Evolutionary conservation across 2,888 invertebrate genomes (phyloP).

Genomic region (Sinopyrophorus schimmeli): DNA sequence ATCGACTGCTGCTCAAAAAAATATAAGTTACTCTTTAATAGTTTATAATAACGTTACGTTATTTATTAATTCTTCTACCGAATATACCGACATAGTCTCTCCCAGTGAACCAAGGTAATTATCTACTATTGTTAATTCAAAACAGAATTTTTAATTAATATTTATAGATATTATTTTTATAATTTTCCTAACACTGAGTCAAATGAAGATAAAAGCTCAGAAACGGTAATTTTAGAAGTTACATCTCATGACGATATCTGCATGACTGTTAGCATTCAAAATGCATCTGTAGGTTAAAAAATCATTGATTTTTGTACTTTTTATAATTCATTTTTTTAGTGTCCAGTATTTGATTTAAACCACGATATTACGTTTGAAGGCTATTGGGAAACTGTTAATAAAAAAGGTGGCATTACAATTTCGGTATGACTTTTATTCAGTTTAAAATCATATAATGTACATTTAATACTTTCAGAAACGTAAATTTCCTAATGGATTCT

Average conservation of each 20-base stretch:
- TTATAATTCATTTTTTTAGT: constrained; percentile 60
- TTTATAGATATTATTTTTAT: constrained; percentile 38
- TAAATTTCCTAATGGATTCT: constrained; percentile 73
- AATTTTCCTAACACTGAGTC: constrained; percentile 33
- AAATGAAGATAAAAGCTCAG: constrained; percentile 41
- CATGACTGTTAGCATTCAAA: constrained; percentile 80
- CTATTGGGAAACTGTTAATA: constrained; percentile 76
- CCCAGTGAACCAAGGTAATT: constrained; percentile 63
- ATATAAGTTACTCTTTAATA: constrained; percentile 62
- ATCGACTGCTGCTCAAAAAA: constrained; percentile 61
- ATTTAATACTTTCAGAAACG: constrained; percentile 70
- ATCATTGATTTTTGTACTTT: neutral
- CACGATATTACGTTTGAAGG: constrained; percentile 78
- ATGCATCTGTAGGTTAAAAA: constrained; percentile 64
- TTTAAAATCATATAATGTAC: too few species aligned
- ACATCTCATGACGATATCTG: constrained; percentile 70
- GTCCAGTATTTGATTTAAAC: constrained; percentile 83
- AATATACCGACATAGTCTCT: constrained; percentile 56
- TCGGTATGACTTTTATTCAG: constrained; percentile 64
- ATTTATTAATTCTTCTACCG: constrained; percentile 54
- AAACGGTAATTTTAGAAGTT: constrained; percentile 64
- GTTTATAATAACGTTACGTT: constrained; percentile 66
- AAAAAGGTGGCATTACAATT: constrained; percentile 76
- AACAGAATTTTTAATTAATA: neutral
- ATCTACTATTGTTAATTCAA: too few species aligned